Evolutionary conservation across 2,113 vertebrate genomes (phyloP).

Genomic region (Phocoena sinus): DNA sequence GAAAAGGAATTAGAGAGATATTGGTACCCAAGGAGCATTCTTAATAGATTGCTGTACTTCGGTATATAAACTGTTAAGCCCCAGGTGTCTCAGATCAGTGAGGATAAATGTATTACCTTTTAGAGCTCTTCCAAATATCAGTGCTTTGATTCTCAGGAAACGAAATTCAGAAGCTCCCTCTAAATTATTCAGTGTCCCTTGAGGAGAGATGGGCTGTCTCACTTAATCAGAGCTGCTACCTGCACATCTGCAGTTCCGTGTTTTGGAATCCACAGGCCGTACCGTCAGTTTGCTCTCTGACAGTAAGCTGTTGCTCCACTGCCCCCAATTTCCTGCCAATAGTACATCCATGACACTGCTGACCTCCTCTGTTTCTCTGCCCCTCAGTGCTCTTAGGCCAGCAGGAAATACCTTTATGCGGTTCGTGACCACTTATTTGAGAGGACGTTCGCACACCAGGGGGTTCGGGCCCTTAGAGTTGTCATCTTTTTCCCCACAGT

Average conservation of each 20-base stretch:
- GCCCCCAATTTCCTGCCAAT: not conserved
- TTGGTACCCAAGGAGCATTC: not conserved
- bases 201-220: not conserved
- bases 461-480: not conserved
- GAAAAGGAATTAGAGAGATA: not conserved
- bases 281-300: not conserved
- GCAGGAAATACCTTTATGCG: not conserved
- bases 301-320: too few species aligned
- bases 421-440: not conserved
- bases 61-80: not conserved
- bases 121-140: not conserved
- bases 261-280: not conserved
- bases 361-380: not conserved
- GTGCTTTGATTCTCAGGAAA: not conserved
- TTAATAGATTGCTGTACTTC: not conserved
- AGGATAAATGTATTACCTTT: not conserved
- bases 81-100: not conserved
- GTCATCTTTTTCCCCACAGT: not conserved
- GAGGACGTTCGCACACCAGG: not conserved
- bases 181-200: not conserved
- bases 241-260: not conserved
- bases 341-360: not conserved
- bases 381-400: not conserved
- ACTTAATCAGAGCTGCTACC: not conserved
- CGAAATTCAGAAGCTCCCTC: not conserved